Conservation (phyloP, 2,888 invertebrate species). For the Tromatobia lineatoria region DNA sequence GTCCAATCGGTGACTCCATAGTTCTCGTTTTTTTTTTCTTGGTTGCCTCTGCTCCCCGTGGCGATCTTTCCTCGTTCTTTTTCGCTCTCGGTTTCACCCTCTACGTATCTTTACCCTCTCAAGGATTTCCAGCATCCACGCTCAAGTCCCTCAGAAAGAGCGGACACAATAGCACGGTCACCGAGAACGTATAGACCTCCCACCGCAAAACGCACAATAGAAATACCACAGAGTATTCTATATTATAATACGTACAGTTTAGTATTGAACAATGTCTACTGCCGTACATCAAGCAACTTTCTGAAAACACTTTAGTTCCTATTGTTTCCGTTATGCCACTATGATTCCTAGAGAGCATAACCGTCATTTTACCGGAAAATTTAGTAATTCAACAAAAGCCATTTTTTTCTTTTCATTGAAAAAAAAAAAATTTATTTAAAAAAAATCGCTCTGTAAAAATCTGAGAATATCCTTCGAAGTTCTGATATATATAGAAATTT, state of each 20-base stretch:
- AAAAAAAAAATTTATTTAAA: too few relatives aligned
- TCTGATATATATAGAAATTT: too few relatives aligned
- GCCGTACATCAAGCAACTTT: slow-evolving; percentile 28
- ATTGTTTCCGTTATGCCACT: slow-evolving; percentile 1
- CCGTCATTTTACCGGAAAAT: slow-evolving; percentile 1
- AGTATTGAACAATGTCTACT: slow-evolving; percentile 18
- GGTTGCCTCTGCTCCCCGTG: slow-evolving; percentile 30
- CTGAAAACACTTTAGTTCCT: slow-evolving; percentile 20
- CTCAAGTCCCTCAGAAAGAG: slow-evolving; percentile 20
- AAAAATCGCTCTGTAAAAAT: too few relatives aligned
- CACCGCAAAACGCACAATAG: slow-evolving; percentile 79
- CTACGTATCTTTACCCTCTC: slow-evolving; percentile 66
- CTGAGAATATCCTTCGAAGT: too few relatives aligned
- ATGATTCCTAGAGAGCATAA: neutral
- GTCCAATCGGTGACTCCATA: slow-evolving; percentile 14
- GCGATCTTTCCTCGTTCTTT: slow-evolving; percentile 51
- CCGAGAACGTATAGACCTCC: slow-evolving; percentile 72
- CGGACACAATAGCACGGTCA: slow-evolving; percentile 74
- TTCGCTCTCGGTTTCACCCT: slow-evolving; percentile 65
- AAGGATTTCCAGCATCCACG: slow-evolving; percentile 27
- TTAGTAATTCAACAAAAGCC: slow-evolving; percentile 1
- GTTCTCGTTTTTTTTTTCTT: slow-evolving; percentile 57
- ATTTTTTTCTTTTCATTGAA: too few relatives aligned
- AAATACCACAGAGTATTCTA: slow-evolving; percentile 76
- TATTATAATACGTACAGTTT: slow-evolving; percentile 44